Percentiles rank a stretch among this genome's conserved stretches.
These are phyloP conservation scores for Hypomecis atomaria DNA, from an alignment of 2,888 invertebrate species.

Conservation along the genomic window DNA sequence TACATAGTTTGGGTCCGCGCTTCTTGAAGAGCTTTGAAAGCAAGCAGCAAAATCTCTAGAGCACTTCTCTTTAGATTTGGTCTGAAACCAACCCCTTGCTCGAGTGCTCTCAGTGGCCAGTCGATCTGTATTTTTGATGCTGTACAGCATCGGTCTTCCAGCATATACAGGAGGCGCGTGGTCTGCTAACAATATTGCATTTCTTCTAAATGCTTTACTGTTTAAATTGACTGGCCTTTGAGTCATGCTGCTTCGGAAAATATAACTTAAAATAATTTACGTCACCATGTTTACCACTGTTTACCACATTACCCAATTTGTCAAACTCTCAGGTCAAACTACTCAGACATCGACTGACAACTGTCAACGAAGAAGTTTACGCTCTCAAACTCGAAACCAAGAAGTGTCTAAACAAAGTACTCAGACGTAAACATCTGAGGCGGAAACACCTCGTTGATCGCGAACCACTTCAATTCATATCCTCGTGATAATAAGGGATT, in stretches of 20 bases:
- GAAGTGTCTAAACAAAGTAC: constrained; percentile 56
- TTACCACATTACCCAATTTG: background rate
- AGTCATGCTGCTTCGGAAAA: constrained; percentile 40
- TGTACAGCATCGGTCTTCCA: constrained; percentile 43
- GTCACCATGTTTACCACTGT: constrained; percentile 42
- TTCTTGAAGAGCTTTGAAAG: constrained; percentile 44
- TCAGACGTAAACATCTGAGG: constrained; percentile 71
- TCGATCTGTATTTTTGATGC: constrained; percentile 45
- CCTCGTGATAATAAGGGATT: constrained; percentile 80
- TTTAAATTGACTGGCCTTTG: constrained; percentile 31
- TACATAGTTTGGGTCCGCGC: constrained; percentile 44
- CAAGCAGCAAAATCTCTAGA: constrained; percentile 54
- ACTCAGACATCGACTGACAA: constrained; percentile 17
- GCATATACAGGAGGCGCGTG: constrained; percentile 12
- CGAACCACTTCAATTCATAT: constrained; percentile 83
- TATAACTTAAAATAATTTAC: constrained; percentile 36
- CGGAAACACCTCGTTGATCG: constrained; percentile 82
- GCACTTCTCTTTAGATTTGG: constrained; percentile 25
- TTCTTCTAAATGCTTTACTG: constrained; percentile 32
- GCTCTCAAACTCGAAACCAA: constrained; percentile 44
- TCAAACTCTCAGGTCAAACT: constrained; percentile 26
- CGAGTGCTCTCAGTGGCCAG: constrained; percentile 49
- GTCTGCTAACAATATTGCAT: constrained; percentile 29
- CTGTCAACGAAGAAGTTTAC: constrained; percentile 46
- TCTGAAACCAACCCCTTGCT: constrained; percentile 47